Percentiles rank a stretch among this genome's conserved stretches.
Conservation (phyloP, 1,140 invertebrate species). For the Papilio helenus region DNA sequence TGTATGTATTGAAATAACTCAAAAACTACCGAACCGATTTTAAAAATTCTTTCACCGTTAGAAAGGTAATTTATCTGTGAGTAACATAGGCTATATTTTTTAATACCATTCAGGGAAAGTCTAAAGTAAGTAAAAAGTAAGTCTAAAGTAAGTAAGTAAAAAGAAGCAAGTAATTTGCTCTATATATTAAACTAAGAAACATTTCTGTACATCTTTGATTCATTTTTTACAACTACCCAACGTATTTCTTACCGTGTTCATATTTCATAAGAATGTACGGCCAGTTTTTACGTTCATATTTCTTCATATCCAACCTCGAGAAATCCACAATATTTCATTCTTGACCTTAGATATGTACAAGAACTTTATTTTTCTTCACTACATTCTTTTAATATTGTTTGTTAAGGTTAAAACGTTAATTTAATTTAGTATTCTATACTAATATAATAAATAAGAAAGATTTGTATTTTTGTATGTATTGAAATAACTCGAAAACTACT, state of each 20-base stretch:
- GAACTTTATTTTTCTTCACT: neutral
- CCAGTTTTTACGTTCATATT: slow-evolving; percentile 19
- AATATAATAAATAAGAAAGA: too few species aligned
- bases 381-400: neutral
- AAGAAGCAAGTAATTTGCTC: neutral
- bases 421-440: neutral
- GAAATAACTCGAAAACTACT: too few species aligned
- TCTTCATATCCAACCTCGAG: neutral
- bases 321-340: slow-evolving; percentile 17
- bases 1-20: too few species aligned
- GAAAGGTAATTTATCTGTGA: too few species aligned
- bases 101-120: too few species aligned
- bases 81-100: too few species aligned
- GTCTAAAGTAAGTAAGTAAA: neutral
- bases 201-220: slow-evolving; percentile 18
- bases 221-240: slow-evolving; percentile 19
- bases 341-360: neutral
- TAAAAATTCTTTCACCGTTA: too few species aligned
- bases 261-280: slow-evolving; percentile 22
- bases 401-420: neutral
- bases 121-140: too few species aligned
- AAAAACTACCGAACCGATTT: too few species aligned
- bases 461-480: too few species aligned
- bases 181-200: neutral
- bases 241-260: slow-evolving; percentile 8